Conservation (phyloP, 2,888 invertebrate species). For the Anarsia innoxiella region DNA sequence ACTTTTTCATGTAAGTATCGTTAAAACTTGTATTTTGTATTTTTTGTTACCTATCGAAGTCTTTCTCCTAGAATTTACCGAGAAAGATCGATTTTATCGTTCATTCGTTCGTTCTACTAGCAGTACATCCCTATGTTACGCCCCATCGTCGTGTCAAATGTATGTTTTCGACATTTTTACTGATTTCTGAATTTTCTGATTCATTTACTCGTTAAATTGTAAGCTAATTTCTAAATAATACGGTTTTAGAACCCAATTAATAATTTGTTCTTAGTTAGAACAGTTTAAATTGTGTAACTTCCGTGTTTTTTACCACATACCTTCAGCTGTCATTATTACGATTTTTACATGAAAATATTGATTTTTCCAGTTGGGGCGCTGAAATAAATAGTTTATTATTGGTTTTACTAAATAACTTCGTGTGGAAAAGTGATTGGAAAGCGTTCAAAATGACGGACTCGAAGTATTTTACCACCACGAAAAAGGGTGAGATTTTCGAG, state of each 20-base stretch:
- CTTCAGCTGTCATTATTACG: constrained; percentile 20
- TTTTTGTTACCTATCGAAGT: too few species aligned
- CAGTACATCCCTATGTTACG: constrained; percentile 22
- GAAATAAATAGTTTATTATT: background rate
- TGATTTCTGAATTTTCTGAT: constrained; percentile 14
- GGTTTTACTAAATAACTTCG: background rate
- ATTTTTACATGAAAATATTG: constrained; percentile 30
- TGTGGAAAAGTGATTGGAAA: constrained; percentile 10
- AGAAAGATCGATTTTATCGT: too few species aligned
- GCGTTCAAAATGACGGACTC: constrained; percentile 93
- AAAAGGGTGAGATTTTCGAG: constrained; percentile 99
- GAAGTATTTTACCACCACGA: constrained; percentile 99
- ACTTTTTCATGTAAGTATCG: too few species aligned
- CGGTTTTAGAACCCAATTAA: background rate
- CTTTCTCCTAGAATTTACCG: too few species aligned
- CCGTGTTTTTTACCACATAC: background rate
- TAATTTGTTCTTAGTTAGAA: background rate
- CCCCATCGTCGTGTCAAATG: constrained; percentile 39
- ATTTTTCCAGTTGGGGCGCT: constrained; percentile 32
- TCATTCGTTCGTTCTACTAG: too few species aligned
- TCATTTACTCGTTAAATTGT: background rate
- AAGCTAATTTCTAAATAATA: background rate
- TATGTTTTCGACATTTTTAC: constrained; percentile 20
- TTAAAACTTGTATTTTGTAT: too few species aligned
- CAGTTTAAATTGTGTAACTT: background rate